A percentile compares a stretch with the other conserved stretches of the same genome.
phyloP scores from a whole-genome alignment of 1,140 invertebrate genomes.

The Hesperophylax magnus region DNA sequence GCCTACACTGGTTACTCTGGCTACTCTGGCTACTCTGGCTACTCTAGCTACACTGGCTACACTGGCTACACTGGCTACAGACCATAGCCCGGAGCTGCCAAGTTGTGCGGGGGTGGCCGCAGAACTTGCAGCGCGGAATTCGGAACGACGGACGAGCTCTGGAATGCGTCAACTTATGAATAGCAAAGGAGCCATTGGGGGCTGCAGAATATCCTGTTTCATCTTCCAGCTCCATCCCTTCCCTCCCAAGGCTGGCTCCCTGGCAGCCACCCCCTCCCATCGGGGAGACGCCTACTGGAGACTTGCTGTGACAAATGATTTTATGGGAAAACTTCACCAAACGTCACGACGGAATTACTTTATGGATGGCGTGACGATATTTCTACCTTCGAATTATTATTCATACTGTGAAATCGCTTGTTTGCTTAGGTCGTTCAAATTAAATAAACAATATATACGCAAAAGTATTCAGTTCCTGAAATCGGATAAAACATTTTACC shows the following conservation, averaged over 20 bases:
- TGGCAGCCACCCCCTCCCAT: not conserved
- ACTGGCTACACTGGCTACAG: too few species aligned
- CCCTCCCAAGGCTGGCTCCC: too few species aligned
- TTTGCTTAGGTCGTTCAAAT: not conserved
- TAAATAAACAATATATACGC: too few species aligned
- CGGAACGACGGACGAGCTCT: constrained; percentile 14
- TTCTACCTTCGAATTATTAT: constrained; percentile 34
- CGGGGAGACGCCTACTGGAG: not conserved
- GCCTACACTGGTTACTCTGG: too few species aligned
- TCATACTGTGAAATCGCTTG: not conserved
- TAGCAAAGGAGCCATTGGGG: constrained; percentile 43
- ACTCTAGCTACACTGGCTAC: too few species aligned
- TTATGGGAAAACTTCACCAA: constrained; percentile 44
- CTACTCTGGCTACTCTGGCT: too few species aligned
- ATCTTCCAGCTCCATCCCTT: constrained; percentile 2
- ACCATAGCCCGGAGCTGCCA: not conserved
- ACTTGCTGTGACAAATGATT: constrained; percentile 50
- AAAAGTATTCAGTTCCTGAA: too few species aligned
- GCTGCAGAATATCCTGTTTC: not conserved
- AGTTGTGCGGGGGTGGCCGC: constrained; percentile 23
- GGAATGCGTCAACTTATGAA: constrained; percentile 47
- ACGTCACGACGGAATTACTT: constrained; percentile 9
- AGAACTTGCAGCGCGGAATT: constrained; percentile 37
- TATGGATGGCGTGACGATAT: constrained; percentile 35
- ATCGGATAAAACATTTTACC: too few species aligned